phyloP scores from a whole-genome alignment of 35 echinoderm and acorn worm species.

The Hemicentrotus pulcherrimus region DNA sequence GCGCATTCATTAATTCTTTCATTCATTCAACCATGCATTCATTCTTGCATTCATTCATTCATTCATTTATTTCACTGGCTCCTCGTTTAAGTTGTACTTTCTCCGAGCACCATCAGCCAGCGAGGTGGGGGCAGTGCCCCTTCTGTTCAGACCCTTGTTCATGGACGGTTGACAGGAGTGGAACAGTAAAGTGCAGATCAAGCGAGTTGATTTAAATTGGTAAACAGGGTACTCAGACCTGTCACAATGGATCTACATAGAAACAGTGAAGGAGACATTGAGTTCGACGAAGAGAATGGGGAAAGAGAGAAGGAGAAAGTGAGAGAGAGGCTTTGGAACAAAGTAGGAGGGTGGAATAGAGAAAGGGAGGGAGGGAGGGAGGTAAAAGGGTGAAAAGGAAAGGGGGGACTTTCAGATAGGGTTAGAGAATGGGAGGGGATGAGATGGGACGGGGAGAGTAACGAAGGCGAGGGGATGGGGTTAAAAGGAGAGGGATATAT shows the following conservation, averaged over 20 bases:
- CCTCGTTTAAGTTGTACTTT: no score
- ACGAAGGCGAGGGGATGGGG: neutral
- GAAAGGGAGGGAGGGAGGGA: neutral
- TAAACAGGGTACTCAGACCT: neutral
- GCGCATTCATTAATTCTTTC: no score
- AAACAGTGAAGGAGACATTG: neutral
- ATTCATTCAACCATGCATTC: no score
- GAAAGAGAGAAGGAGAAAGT: neutral
- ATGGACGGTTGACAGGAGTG: neutral
- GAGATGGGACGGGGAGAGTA: neutral
- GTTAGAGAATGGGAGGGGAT: no score
- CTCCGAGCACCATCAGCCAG: no score
- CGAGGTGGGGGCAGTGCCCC: no score
- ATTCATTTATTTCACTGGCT: no score
- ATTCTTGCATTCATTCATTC: no score
- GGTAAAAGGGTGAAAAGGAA: neutral
- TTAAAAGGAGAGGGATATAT: neutral
- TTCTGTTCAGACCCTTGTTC: neutral
- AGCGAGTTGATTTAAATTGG: constrained; percentile 11
- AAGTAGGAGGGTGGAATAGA: neutral
- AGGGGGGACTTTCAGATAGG: neutral
- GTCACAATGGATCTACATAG: neutral
- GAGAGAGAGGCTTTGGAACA: neutral
- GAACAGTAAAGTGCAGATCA: constrained; percentile 1
- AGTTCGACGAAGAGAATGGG: neutral